Evolutionary conservation across 2,113 vertebrate genomes (phyloP).

Genomic region (Oreamnos americanus): DNA sequence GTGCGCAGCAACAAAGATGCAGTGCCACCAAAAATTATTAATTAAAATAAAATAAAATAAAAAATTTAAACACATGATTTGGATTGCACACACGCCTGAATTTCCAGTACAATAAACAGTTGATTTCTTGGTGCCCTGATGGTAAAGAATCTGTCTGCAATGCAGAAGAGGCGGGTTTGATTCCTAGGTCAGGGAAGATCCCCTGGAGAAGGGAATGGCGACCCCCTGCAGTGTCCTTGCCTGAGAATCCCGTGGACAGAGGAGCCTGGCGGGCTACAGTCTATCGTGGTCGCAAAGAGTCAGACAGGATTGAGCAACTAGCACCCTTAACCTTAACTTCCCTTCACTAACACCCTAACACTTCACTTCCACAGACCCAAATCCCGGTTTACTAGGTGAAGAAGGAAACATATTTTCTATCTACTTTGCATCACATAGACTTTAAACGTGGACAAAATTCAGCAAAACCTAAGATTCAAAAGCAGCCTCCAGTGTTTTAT

Average conservation of each 20-base stretch:
- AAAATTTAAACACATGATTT: neutral
- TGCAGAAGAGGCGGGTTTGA: neutral
- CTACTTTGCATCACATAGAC: neutral
- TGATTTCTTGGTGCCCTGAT: neutral
- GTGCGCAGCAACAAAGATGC: rapidly evolving
- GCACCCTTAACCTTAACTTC: neutral
- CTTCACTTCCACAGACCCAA: neutral
- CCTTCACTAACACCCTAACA: no score
- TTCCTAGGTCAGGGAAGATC: neutral
- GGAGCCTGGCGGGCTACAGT: neutral
- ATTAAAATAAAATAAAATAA: neutral
- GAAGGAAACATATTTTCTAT: neutral
- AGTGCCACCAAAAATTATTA: neutral
- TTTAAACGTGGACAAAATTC: neutral
- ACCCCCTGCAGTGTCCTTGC: neutral
- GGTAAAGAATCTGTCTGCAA: neutral
- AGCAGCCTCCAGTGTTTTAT: neutral
- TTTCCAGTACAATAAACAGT: neutral
- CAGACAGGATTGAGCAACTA: neutral
- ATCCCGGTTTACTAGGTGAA: neutral
- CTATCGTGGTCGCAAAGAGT: rapidly evolving
- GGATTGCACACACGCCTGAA: neutral
- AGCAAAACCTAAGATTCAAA: neutral
- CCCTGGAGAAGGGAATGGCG: neutral
- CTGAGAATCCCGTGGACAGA: neutral